A percentile compares a stretch with the other conserved stretches of the same genome.
Evolutionary conservation across 2,888 invertebrate genomes (phyloP).

Genomic region (Cordilura impudica): DNA sequence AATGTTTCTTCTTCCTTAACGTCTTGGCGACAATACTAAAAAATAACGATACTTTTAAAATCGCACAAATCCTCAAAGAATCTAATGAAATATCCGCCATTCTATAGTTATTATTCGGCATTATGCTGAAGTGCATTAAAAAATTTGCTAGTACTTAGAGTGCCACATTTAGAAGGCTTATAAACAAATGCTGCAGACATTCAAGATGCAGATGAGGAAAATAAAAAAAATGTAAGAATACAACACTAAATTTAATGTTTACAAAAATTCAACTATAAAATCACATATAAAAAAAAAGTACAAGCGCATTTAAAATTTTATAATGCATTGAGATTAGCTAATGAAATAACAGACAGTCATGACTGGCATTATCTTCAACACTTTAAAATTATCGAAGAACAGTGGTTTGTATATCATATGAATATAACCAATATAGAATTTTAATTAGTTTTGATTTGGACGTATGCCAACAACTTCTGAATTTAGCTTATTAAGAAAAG

Average conservation of each 20-base stretch:
- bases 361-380: background rate
- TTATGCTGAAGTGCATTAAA: too few relatives aligned
- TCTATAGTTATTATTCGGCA: background rate
- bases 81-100: constrained; percentile 28
- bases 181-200: background rate
- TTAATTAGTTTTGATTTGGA: background rate
- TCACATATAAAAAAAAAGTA: background rate
- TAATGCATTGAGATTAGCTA: constrained; percentile 1
- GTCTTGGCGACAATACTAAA: too few relatives aligned
- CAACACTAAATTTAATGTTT: constrained; percentile 26
- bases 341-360: background rate
- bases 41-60: background rate
- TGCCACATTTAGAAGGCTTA: constrained; percentile 3
- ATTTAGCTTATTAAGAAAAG: too few relatives aligned
- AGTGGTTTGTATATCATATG: background rate
- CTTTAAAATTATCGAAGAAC: background rate
- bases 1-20: background rate
- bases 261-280: constrained; percentile 38
- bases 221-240: constrained; percentile 33
- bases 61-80: constrained; percentile 14
- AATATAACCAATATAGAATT: background rate
- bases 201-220: constrained; percentile 3
- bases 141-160: constrained; percentile 1
- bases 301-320: background rate
- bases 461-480: too few relatives aligned